Conservation (phyloP, 2,797 vertebrate genomes). For the Neoniphon sammara region DNA sequence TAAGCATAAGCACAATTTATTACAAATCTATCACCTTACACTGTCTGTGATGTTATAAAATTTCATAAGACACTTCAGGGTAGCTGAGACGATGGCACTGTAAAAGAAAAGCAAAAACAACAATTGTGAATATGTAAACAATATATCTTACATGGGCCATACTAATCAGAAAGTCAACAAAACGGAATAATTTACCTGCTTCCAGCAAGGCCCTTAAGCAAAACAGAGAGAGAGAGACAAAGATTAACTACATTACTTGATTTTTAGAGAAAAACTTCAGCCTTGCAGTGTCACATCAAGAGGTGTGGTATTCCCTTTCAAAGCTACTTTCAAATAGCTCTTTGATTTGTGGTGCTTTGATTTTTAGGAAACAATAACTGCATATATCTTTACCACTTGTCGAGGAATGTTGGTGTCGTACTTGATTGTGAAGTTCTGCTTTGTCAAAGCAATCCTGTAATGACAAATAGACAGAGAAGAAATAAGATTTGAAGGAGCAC, state of each 20-base stretch:
- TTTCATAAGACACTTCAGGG: slow-evolving; percentile 86
- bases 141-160: fast-evolving
- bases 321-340: neutral
- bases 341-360: neutral
- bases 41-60: slow-evolving; percentile 88
- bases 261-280: no score
- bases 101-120: neutral
- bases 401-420: slow-evolving; percentile 90
- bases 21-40: slow-evolving; percentile 56
- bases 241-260: no score
- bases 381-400: slow-evolving; percentile 83
- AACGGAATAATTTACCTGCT: slow-evolving; percentile 83
- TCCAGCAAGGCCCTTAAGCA: slow-evolving; percentile 84
- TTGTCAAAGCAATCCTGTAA: slow-evolving; percentile 85
- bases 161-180: neutral
- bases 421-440: slow-evolving; percentile 89
- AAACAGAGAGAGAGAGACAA: slow-evolving; percentile 38
- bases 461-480: neutral
- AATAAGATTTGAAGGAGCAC: neutral
- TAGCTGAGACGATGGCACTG: slow-evolving; percentile 88
- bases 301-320: no score
- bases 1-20: neutral
- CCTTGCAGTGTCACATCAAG: no score
- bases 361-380: neutral
- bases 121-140: neutral